phyloP scores from a whole-genome alignment of 2,888 invertebrate species.

The Lepidonotus clava region DNA sequence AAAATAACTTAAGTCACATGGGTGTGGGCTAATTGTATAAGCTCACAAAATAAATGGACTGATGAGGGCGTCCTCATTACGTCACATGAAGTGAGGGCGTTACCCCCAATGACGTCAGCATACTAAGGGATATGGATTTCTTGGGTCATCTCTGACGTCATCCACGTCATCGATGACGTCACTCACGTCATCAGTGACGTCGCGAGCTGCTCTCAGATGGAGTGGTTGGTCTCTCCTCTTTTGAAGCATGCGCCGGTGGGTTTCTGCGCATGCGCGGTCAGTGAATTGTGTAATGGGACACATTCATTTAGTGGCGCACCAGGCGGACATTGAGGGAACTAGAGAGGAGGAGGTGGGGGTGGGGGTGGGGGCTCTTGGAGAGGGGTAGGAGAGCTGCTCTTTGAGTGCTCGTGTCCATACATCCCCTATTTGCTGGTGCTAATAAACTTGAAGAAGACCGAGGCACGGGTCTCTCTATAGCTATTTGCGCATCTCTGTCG shows the following conservation, averaged over 20 bases:
- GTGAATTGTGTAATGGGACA: neutral
- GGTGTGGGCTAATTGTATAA: neutral
- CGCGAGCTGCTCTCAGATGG: neutral
- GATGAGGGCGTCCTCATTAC: neutral
- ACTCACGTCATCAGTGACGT: neutral
- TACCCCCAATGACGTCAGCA: no score
- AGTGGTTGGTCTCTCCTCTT: neutral
- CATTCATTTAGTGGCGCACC: neutral
- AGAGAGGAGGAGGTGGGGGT: neutral
- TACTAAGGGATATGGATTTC: no score
- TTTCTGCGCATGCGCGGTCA: constrained; percentile 12
- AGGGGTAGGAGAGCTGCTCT: neutral
- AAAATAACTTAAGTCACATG: no score
- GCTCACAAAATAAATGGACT: neutral
- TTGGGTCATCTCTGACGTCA: neutral
- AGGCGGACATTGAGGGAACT: neutral
- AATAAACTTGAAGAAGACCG: no score
- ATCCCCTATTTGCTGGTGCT: no score
- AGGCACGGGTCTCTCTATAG: no score
- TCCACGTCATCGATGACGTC: neutral
- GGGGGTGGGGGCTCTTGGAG: neutral
- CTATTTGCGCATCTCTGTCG: no score
- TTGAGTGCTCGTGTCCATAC: neutral
- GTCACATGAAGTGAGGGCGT: no score
- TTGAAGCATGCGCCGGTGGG: neutral